Base-by-base conservation (phyloP, 1,140 invertebrate species). In the Drosophila mayri region DNA sequence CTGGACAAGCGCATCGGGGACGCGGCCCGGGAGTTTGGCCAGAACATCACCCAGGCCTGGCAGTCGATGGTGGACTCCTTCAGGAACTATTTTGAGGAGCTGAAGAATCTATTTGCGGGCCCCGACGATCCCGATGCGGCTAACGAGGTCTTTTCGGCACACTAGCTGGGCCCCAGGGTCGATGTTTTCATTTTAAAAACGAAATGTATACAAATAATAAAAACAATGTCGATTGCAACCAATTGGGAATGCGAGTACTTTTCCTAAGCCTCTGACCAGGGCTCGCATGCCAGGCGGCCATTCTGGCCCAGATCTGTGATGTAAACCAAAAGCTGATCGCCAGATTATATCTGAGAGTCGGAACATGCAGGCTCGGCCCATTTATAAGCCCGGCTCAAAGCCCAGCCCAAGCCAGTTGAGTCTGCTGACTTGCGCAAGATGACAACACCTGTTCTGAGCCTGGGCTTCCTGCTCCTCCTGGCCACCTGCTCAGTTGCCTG, bases 31-130 rank as follows among this genome's bases (percentile, higher is more conserved):
- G 49, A 88, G 22, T 66, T 88, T 20, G 75, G 68, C 4, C 50
- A 91, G 30, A 66, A 44, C 28, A 70, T 91, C 12, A 67, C 60
- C 12, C 57, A 74, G 16, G 84, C 88, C 35, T 91, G 88, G 88
- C 59, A 91, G 11, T 65, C 75, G 5, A 88, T 88, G 80, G 66
- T 73, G 7, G 78, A 91, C 14, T 81, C 87, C 0, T 70, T 87
- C 12, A 63, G 28, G 37, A 76, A 67, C 41, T 91, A 76, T 14
- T 81, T 91, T 20, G 63, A 85, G 18, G 75, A 81, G 12, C 35
- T 91, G 6, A 66, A 68, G 11, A 49, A 32, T 14, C 54, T 84
- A 0, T 91, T 91, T 8, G 40, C 28, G 50, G 60, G 64, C 8
- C 62, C 46, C 18, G 6, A n/a, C 1, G 30, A 60, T 20, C 47